These are phyloP conservation scores for Pseudolaguvia tuberculata DNA, from an alignment of 2,113 vertebrate genomes.

Conservation along the genomic window DNA sequence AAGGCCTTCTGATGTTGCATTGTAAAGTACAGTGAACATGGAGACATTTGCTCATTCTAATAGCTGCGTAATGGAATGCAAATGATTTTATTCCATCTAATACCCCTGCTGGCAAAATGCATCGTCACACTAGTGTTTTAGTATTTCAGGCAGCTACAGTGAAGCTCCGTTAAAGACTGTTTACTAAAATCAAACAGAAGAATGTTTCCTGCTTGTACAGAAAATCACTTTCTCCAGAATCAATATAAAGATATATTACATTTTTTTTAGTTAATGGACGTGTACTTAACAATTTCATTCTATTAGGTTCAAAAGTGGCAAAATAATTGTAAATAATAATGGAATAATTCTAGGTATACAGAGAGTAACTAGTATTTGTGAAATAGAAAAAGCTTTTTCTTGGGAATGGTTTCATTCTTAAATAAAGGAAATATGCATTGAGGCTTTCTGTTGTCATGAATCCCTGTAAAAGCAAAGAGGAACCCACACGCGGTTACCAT, in stretches of 20 bases:
- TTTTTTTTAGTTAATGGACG: too few species aligned
- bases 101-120: background rate
- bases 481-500: constrained; percentile 39
- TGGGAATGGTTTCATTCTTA: background rate
- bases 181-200: background rate
- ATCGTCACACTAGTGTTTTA: background rate
- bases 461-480: constrained; percentile 26
- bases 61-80: background rate
- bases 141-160: background rate
- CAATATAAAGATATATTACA: too few species aligned
- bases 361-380: background rate
- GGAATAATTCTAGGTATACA: background rate
- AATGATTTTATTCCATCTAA: background rate
- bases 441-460: background rate
- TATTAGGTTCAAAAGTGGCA: background rate
- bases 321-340: too few species aligned
- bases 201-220: background rate
- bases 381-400: background rate
- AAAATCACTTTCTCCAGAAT: background rate
- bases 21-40: background rate
- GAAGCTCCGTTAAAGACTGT: background rate
- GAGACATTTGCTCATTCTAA: too few species aligned
- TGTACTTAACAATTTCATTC: too few species aligned
- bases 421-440: background rate
- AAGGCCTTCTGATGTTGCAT: background rate